Base-by-base conservation (phyloP, 2,797 vertebrate species). In the Falco rusticolus region DNA sequence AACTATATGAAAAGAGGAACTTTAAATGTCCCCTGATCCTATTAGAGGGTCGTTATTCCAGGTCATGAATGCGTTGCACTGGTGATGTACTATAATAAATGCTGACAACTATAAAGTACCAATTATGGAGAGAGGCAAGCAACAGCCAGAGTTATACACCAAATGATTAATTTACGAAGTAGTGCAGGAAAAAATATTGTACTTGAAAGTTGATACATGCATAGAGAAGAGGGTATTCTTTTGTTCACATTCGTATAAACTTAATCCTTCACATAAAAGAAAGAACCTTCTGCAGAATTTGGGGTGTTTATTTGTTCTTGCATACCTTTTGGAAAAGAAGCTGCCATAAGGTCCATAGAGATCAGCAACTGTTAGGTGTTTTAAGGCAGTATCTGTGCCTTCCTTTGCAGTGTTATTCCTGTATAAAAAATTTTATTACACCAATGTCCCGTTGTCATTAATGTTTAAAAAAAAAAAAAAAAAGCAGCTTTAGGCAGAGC, bases 1-100 rank as follows among this genome's bases (percentile, higher is more conserved):
- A 98, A 96, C 89, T 95, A 89, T 95, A 96, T 96, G 96, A 97
- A 94, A 94, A 96, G 86, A 97, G 89, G 78, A 97, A 96, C 89
- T 97, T 95, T 93, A 98, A 95, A 87, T 59, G 93, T 96, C 93
- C 87, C 97, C 29, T 97, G 96, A 91, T 97, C 87, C 93, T 96
- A 95, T 96, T 96, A 96, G 78, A 91, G 54, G 84, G 84, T 92
- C 94, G 87, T 97, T 97, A 97, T 92, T 96, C 80, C 86, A 87
- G 90, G 90, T 87, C 87, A 93, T 59, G 89, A 95, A 90, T 95
- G 87, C 69, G 85, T 92, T 95, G 87, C 82, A 56, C 51, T 82
- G 77, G 57, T 94, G 82, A 85, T 86, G 71, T 64, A 78, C 60
- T 93, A 88, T 90, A 97, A 96, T 96, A 97, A 96, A 95, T 83